Conservation (phyloP, 1,140 invertebrate species). For the Stegodyphus dumicola region DNA sequence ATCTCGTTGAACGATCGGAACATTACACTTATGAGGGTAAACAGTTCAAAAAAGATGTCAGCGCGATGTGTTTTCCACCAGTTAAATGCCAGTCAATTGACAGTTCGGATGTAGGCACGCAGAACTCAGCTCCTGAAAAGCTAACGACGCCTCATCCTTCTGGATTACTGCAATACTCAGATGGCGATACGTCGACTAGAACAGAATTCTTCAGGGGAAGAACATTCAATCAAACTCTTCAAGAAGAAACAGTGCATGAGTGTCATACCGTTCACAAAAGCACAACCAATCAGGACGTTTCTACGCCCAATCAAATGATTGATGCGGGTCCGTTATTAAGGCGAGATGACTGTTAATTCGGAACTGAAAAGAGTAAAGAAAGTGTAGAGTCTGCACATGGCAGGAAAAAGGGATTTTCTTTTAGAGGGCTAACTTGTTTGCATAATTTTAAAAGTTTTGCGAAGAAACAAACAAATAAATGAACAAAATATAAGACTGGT, state of each 20-base stretch:
- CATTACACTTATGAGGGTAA: neutral
- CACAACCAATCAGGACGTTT: neutral
- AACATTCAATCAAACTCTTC: neutral
- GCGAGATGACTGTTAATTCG: neutral
- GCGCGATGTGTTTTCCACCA: neutral
- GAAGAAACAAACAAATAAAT: no score
- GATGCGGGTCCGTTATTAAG: neutral
- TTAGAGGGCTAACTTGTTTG: no score
- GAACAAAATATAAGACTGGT: no score
- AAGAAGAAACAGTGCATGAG: neutral
- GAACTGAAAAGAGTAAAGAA: constrained; percentile 8
- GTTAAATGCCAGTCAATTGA: constrained; percentile 1
- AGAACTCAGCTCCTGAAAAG: neutral
- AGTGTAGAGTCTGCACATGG: neutral
- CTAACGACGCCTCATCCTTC: neutral
- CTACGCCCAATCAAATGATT: neutral
- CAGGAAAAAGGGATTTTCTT: neutral
- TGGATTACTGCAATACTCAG: neutral
- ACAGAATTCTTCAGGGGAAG: neutral
- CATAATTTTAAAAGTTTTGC: no score
- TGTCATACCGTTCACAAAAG: neutral
- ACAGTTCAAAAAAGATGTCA: constrained; percentile 11
- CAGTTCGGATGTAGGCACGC: neutral
- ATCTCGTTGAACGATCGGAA: neutral
- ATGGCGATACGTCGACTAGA: neutral